Conservation (phyloP, 2,888 invertebrate genomes). For the Uloborus plumipes region DNA sequence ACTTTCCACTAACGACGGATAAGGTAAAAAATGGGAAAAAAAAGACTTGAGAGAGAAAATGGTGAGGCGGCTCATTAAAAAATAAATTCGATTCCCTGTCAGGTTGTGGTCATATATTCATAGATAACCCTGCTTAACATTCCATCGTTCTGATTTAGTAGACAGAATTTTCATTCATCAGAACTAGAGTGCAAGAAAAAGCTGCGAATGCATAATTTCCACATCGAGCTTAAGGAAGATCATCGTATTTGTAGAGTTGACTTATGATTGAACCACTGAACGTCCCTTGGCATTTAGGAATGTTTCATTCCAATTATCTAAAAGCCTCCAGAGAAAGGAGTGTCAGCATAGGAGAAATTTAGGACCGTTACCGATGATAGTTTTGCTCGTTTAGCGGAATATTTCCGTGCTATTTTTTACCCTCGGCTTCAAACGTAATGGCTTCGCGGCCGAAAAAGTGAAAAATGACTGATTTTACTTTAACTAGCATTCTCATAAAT, state of each 20-base stretch:
- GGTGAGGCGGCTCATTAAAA: slow-evolving; percentile 17
- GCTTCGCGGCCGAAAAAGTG: too few relatives aligned
- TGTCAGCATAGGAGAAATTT: slow-evolving; percentile 39
- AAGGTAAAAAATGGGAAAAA: slow-evolving; percentile 1
- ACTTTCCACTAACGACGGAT: neutral
- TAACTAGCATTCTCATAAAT: too few relatives aligned
- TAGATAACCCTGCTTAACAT: slow-evolving; percentile 31
- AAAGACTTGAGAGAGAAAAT: slow-evolving; percentile 6
- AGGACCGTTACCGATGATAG: slow-evolving; percentile 17
- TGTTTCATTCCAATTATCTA: slow-evolving; percentile 50
- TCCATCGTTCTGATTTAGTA: slow-evolving; percentile 15
- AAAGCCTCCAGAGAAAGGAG: slow-evolving; percentile 24
- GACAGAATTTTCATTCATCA: slow-evolving; percentile 26
- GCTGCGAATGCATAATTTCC: slow-evolving; percentile 42
- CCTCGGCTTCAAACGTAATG: too few relatives aligned
- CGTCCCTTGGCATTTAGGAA: slow-evolving; percentile 31
- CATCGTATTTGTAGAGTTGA: slow-evolving; percentile 15
- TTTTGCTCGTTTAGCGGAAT: slow-evolving; percentile 22
- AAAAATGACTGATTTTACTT: too few relatives aligned
- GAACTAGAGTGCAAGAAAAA: slow-evolving; percentile 14
- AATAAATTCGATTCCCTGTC: slow-evolving; percentile 31
- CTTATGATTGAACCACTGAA: slow-evolving; percentile 33
- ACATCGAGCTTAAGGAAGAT: slow-evolving; percentile 18
- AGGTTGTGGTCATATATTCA: slow-evolving; percentile 25
- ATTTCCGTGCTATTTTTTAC: too few relatives aligned